Conservation (phyloP, 2,797 vertebrate species). For the Oreonectes daqikongensis region DNA sequence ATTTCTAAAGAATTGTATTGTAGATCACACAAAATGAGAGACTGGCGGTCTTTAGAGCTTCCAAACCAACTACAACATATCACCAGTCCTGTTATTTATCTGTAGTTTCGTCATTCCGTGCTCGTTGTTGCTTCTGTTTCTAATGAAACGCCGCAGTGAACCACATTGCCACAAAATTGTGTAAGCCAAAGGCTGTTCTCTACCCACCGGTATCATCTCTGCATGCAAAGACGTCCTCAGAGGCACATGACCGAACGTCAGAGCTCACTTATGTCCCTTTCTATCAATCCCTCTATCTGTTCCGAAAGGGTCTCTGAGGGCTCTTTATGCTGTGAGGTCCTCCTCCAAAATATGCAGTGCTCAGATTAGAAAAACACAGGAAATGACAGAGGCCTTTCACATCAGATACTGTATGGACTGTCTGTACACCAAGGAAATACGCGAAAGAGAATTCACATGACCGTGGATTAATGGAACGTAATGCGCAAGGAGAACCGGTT, state of each 20-base stretch:
- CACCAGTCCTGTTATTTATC: neutral
- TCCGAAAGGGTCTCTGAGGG: conserved; percentile 62
- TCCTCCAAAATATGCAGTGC: conserved; percentile 67
- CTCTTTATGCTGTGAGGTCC: conserved; percentile 69
- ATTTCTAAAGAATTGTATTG: conserved; percentile 2
- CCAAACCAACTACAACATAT: neutral
- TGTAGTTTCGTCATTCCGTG: neutral
- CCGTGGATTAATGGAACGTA: neutral
- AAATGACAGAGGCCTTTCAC: conserved; percentile 75
- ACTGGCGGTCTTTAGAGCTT: neutral
- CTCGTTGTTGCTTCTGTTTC: conserved; percentile 6
- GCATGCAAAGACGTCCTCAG: conserved; percentile 22
- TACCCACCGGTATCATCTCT: neutral
- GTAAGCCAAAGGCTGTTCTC: conserved; percentile 1
- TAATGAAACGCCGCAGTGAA: conserved; percentile 4
- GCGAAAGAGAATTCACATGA: conserved; percentile 19
- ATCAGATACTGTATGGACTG: conserved; percentile 74
- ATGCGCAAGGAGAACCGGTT: conserved; percentile 23
- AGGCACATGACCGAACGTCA: conserved; percentile 50
- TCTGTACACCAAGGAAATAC: conserved; percentile 34
- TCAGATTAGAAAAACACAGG: conserved; percentile 77
- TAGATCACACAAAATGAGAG: neutral
- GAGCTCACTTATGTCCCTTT: conserved; percentile 29
- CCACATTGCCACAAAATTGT: conserved; percentile 27
- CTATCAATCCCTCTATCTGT: conserved; percentile 21